Base-by-base conservation (phyloP, 2,888 invertebrate genomes). In the Stratiomys singularior region DNA sequence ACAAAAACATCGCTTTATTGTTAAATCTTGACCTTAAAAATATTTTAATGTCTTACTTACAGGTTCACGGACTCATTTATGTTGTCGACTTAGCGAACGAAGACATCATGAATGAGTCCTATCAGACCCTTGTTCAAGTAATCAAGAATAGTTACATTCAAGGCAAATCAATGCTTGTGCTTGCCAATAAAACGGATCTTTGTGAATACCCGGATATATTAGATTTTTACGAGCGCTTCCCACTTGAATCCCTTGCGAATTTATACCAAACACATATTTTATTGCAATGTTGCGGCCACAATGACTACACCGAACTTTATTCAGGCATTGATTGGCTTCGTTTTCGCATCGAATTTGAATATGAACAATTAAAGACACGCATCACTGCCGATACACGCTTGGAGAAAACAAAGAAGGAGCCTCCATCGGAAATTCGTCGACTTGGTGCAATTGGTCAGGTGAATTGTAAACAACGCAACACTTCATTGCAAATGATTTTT, bases 211-310 rank as follows among this genome's bases (percentile, higher is more conserved):
- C 85, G 1, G 84, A 85, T 69, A 78, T 86, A 52, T 84, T 85
- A 69, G 86, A 86, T 28, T 84, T 86, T 77, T 86, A 85, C 77
- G 83, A 86, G 46, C 78, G 82, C 0, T 86, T 86, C 28, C 78
- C 80, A 0, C 69, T 86, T 63, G 85, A 85, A 72, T 77, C 81
- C 2, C 79, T 86, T 76, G 83, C 85, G 1, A 81, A 80, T 46
- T 74, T 77, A 1, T 82, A 80, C 71, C 80, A 81, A 37, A 82
- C 83, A 37, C 66, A 71, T 21, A 66, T 66, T 30, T 44, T 7
- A 60, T 77, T 37, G 30, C 56, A 56, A 56, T 72, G 56, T 72
- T 72, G 72, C 72, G 72, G 72, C 18, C 56, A 18, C 13, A 11
- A 9, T 0, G 72, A 72, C 18, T 72, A 72, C 30, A 72, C 56